Evolutionary conservation across 2,113 vertebrate species (phyloP), one percentile per base, ranked within the genome.

Genomic region (Bubo bubo): DNA sequence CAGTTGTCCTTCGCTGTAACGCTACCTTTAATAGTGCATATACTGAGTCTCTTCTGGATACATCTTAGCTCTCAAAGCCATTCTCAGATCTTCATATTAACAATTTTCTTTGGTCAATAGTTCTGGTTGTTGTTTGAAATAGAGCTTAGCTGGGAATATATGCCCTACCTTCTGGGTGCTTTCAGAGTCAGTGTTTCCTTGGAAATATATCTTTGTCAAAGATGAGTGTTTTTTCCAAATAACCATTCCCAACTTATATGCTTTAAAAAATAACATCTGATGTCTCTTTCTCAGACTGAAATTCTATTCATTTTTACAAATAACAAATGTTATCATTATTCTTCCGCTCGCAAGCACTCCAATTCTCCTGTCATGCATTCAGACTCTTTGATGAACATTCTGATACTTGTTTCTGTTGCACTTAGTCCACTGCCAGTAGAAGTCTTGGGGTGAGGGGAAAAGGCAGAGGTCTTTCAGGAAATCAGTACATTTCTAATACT

Each of bases 291-390:
- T 91, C 9, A 52, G 6, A 37, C 6, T 39, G 62, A 86, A 93
- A 56, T 79, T 82, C 20, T 68, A n/a, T 23, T 86, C 0, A 24
- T 49, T 71, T 83, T 75, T 79, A 64, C n/a, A 79, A 68, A 68
- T 66, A 73, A 58, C 12, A 58, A 47, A 63, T 22, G 3, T 30
- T 80, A 68, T 23, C 5, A 27, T 56, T 72, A 56, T 43, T 71
- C 13, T 72, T 95, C 14, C 6, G 64, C 27, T 72, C 53, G 70
- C 30, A 64, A 82, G 13, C 30, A 60, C 34, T 81, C 22, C 19
- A 52, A 19, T 41, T 88, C 50, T 17, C 16, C 18, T 35, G 27
- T 49, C 43, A 63, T 6, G 12, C 0, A 0, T 60, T 17, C 34
- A 90, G 23, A 59, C 12, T 60, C 43, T 60, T 70, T 49, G n/a